Percentiles rank a stretch among this genome's conserved stretches.
Conservation (phyloP, 30 jellyfish, hydroid and myxozoan species). For the Nemopilema nomurai region DNA sequence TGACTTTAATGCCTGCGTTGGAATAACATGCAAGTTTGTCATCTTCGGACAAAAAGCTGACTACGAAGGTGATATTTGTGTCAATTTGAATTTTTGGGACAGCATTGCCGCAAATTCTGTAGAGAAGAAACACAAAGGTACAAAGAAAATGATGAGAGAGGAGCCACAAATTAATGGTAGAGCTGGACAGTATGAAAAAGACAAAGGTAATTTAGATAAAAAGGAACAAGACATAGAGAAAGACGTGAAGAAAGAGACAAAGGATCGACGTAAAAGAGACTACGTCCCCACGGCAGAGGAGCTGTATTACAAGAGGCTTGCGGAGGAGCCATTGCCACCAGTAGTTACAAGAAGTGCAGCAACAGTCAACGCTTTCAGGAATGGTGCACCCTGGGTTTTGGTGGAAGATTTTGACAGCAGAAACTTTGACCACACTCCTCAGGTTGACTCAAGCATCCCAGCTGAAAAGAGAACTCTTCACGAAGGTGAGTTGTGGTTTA, state of each 20-base stretch:
- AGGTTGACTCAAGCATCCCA: neutral
- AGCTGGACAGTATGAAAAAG: constrained; percentile 25
- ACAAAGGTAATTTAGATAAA: constrained; percentile 17
- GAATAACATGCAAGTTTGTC: constrained; percentile 33
- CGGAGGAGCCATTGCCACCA: constrained; percentile 51
- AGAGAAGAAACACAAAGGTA: constrained; percentile 38
- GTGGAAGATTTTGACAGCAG: constrained; percentile 4
- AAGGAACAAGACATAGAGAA: constrained; percentile 15
- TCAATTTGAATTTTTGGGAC: constrained; percentile 36
- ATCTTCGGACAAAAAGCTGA: constrained; percentile 28
- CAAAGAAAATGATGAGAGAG: constrained; percentile 14
- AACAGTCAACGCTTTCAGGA: constrained; percentile 21
- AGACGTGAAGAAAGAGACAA: constrained; percentile 17
- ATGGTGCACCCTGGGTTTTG: constrained; percentile 60
- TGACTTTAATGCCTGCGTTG: constrained; percentile 59
- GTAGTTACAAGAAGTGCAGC: constrained; percentile 35
- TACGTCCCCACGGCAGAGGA: constrained; percentile 43
- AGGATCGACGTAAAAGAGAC: constrained; percentile 7
- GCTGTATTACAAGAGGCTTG: constrained; percentile 11
- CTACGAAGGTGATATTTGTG: constrained; percentile 34
- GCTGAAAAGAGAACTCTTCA: constrained; percentile 24
- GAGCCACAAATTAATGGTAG: constrained; percentile 28
- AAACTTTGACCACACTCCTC: constrained; percentile 25
- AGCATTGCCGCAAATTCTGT: constrained; percentile 18
- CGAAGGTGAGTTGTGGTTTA: constrained; percentile 17